Evolutionary conservation across 2,888 invertebrate genomes (phyloP).

Genomic region (Apantesis nais): DNA sequence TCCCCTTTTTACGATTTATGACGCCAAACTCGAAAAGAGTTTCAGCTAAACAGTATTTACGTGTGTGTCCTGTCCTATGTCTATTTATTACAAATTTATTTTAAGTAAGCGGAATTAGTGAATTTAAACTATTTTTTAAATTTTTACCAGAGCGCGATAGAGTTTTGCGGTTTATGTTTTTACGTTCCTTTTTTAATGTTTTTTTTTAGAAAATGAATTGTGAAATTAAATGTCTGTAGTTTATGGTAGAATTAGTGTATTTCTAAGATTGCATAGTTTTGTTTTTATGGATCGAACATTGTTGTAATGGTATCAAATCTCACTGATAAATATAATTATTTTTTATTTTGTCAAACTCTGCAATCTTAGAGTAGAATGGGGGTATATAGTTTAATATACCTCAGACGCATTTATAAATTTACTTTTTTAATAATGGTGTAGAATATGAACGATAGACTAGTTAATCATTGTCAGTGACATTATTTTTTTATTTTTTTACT

Average conservation of each 20-base stretch:
- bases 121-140: conserved; percentile 43
- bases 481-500: conserved; percentile 5
- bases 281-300: conserved; percentile 32
- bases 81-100: conserved; percentile 36
- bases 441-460: conserved; percentile 26
- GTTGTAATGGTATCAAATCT: conserved; percentile 47
- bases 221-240: conserved; percentile 15
- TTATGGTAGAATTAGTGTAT: conserved; percentile 18
- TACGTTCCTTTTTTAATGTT: conserved; percentile 14
- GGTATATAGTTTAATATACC: conserved; percentile 21
- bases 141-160: conserved; percentile 25
- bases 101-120: conserved; percentile 40
- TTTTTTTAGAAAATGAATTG: conserved; percentile 13
- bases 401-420: conserved; percentile 44
- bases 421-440: conserved; percentile 27
- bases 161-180: conserved; percentile 31
- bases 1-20: conserved; percentile 30
- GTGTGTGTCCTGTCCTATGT: conserved; percentile 20
- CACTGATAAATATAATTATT: conserved; percentile 35
- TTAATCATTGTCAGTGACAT: conserved; percentile 20
- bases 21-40: conserved; percentile 27
- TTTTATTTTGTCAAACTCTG: conserved; percentile 23
- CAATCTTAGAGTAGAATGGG: conserved; percentile 23
- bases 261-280: conserved; percentile 34
- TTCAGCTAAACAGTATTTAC: conserved; percentile 37